phyloP scores from a whole-genome alignment of 2,888 invertebrate species.

The Phengaris arion region DNA sequence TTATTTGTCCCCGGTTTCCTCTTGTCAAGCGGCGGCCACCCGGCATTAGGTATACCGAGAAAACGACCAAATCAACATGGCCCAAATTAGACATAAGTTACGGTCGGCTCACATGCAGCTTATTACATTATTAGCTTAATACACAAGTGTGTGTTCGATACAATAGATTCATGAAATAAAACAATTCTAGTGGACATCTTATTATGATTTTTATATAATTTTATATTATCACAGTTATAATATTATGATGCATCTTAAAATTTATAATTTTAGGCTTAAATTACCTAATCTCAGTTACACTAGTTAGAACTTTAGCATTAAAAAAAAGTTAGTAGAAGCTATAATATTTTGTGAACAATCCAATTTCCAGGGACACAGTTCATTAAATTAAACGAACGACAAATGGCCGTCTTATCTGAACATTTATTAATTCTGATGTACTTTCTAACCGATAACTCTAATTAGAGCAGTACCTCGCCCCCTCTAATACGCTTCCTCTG shows the following conservation, averaged over 20 bases:
- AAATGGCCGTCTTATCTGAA: constrained; percentile 28
- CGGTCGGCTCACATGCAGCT: constrained; percentile 55
- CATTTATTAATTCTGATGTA: constrained; percentile 33
- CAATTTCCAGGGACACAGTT: constrained; percentile 23
- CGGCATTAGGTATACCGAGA: constrained; percentile 69
- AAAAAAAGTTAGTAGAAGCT: too few species aligned
- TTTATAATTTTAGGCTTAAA: too few species aligned
- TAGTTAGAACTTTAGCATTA: too few species aligned
- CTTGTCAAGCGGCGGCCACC: constrained; percentile 72
- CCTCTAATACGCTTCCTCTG: constrained; percentile 52
- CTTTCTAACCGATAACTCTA: constrained; percentile 39
- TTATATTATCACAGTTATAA: too few species aligned
- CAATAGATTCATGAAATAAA: background rate
- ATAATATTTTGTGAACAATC: background rate
- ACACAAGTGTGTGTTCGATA: constrained; percentile 11
- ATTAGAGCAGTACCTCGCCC: constrained; percentile 48
- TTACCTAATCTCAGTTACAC: too few species aligned
- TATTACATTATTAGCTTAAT: too few species aligned
- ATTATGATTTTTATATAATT: too few species aligned
- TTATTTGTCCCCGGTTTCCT: constrained; percentile 74
- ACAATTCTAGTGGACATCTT: too few species aligned
- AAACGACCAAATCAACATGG: constrained; percentile 70
- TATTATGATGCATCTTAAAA: too few species aligned
- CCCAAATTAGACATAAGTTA: constrained; percentile 66
- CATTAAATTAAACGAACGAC: constrained; percentile 30